Evolutionary conservation across 2,888 invertebrate species (phyloP), one percentile per base, ranked within the genome.

Genomic region (Hemistola chrysoprasaria): DNA sequence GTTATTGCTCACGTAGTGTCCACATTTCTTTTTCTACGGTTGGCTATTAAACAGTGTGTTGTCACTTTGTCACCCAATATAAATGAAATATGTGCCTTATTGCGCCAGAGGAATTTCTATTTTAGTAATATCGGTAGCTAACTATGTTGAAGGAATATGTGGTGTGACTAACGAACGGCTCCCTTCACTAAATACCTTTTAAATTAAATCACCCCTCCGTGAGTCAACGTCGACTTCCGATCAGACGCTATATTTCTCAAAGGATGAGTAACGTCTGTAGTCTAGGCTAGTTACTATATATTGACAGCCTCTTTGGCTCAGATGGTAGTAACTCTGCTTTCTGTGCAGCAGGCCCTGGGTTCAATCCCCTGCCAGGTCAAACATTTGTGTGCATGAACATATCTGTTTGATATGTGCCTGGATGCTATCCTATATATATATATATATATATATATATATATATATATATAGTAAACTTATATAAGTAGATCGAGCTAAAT

Each of bases 201-300:
- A 40, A 46, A 50, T 50, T 50, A 46, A 46, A 46, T 50, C 46
- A 50, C 38, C 35, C 44, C 46, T 24, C 25, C 22, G 27, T 43
- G 43, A 43, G 38, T 43, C 43, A 43, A 33, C 37, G 27, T 8
- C 41, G 35, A 26, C 21, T 43, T 38, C 28, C 43, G 33, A 38
- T 38, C 34, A 43, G 29, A 21, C 27, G 37, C 32, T 24, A 27
- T 32, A 38, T 42, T 37, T 38, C 43, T 43, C 38, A 43, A 38
- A 34, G 22, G 43, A 43, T 34, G 37, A 34, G 29, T 25, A 25
- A 30, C 16, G 29, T 43, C 33, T 43, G 16, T 30, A 33, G 35
- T 34, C 16, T 16, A 16, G 16, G n/a, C n/a, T n/a, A n/a, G n/a
- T n/a, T n/a, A n/a, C n/a, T n/a, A n/a, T n/a, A n/a, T n/a, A n/a